Conservation (phyloP, 2,888 invertebrate genomes). For the Taphrorychus bicolor region DNA sequence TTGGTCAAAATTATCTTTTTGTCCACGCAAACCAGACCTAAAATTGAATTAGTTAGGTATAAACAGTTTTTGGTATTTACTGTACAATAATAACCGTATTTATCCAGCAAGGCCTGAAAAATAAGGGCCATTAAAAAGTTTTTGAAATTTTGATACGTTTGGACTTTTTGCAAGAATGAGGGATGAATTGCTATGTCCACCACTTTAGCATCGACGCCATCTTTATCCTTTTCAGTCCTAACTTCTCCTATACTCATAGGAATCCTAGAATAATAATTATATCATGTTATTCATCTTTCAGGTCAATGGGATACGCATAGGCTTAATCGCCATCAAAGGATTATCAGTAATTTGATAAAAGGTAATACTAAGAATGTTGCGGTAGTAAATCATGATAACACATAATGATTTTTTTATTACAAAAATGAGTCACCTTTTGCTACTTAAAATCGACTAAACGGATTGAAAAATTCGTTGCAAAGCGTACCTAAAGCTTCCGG, state of each 20-base stretch:
- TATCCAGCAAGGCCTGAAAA: constrained; percentile 68
- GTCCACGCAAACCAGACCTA: constrained; percentile 68
- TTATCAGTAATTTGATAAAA: no score
- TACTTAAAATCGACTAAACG: no score
- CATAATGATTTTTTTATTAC: no score
- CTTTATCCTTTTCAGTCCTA: constrained; percentile 78
- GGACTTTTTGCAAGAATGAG: constrained; percentile 77
- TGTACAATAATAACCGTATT: constrained; percentile 42
- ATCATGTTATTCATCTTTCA: background rate
- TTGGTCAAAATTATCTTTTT: constrained; percentile 75
- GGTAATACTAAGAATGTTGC: no score
- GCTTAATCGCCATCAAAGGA: no score
- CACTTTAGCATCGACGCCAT: constrained; percentile 72
- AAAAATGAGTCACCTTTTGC: no score
- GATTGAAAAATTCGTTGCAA: no score
- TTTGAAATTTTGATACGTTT: constrained; percentile 71
- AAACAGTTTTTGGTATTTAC: no score
- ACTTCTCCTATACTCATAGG: constrained; percentile 92
- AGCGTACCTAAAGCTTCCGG: constrained; percentile 63
- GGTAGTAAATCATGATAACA: no score
- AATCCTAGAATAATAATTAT: constrained; percentile 65
- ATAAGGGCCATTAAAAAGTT: constrained; percentile 82
- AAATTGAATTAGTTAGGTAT: constrained; percentile 1
- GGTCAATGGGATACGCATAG: no score
- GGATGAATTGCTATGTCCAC: constrained; percentile 88